Evolutionary conservation across 2,888 invertebrate genomes (phyloP).

Genomic region (Drosophila helvetica): DNA sequence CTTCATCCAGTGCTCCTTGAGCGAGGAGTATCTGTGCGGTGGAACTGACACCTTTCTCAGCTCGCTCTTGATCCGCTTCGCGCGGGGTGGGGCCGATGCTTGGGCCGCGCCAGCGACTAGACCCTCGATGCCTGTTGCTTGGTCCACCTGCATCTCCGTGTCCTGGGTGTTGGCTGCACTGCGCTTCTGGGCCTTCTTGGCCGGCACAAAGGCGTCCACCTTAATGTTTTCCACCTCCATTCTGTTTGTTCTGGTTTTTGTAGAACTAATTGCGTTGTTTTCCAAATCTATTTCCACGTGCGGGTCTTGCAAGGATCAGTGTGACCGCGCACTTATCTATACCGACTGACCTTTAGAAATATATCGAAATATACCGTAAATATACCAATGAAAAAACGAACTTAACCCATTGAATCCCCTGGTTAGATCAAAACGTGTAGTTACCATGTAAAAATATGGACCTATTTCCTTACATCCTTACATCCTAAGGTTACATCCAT

Average conservation of each 20-base stretch:
- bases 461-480: too few relatives aligned
- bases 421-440: too few relatives aligned
- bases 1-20: slow-evolving; percentile 98
- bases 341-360: too few relatives aligned
- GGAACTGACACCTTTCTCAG: slow-evolving; percentile 94
- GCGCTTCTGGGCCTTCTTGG: slow-evolving; percentile 78
- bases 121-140: slow-evolving; percentile 87
- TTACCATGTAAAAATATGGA: too few relatives aligned
- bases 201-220: slow-evolving; percentile 73
- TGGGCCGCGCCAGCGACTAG: slow-evolving; percentile 64
- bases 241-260: not conserved
- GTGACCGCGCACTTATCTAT: too few relatives aligned
- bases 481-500: too few relatives aligned
- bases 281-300: slow-evolving; percentile 22
- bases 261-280: slow-evolving; percentile 41
- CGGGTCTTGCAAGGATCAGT: not conserved
- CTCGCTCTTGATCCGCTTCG: slow-evolving; percentile 85
- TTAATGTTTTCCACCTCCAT: slow-evolving; percentile 82
- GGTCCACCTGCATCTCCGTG: slow-evolving; percentile 88
- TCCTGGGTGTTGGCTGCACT: slow-evolving; percentile 76
- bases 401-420: too few relatives aligned
- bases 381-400: too few relatives aligned
- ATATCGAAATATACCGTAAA: too few relatives aligned
- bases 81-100: slow-evolving; percentile 81
- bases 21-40: slow-evolving; percentile 94